Evolutionary conservation across 2,113 vertebrate species (phyloP), one percentile per base, ranked within the genome.

Genomic region (Cairina moschata): DNA sequence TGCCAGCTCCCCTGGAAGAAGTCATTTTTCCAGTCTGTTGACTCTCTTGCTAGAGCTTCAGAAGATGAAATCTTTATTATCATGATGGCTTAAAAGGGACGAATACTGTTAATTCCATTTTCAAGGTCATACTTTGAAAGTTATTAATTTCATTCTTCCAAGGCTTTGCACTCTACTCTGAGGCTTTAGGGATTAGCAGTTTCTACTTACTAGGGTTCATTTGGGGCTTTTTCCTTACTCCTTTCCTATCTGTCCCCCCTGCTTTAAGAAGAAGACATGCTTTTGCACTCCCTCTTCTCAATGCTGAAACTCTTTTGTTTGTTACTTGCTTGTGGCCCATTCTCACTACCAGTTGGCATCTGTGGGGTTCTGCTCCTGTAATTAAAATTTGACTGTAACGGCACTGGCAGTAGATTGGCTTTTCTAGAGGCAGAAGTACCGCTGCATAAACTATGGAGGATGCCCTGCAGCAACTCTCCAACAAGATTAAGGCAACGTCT

Each of bases 51-150:
- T 55, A 91, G 89, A 56, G 74, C 91, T 98, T 97, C 94, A 75
- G 88, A 97, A 98, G 96, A 96, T 96, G 96, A 97, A 97, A 97
- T 87, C 96, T 97, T 97, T 97, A 97, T 97, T 97, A 97, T 97
- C 96, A 93, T 71, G 93, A 91, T 95, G 89, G 96, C 94, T 98
- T 98, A 97, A 97, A 97, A 96, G 83, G 78, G 44, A 95, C 85
- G 76, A 79, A 94, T 96, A 97, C 96, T 96, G 96, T 97, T 98
- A 97, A 98, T 98, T 98, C 94, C 93, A 90, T 97, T 98, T 98
- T 97, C 97, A 98, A 97, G 97, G 95, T 95, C 93, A 97, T 93
- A 96, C 93, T 98, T 98, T 89, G 91, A 95, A 98, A 98, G 88
- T 97, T 98, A 96, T 97, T 98, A 95, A 97, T 98, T 98, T 97